A percentile compares a stretch with the other conserved stretches of the same genome.
Evolutionary conservation across 2,888 invertebrate genomes (phyloP).

Genomic region (Ochlodes sylvanus): DNA sequence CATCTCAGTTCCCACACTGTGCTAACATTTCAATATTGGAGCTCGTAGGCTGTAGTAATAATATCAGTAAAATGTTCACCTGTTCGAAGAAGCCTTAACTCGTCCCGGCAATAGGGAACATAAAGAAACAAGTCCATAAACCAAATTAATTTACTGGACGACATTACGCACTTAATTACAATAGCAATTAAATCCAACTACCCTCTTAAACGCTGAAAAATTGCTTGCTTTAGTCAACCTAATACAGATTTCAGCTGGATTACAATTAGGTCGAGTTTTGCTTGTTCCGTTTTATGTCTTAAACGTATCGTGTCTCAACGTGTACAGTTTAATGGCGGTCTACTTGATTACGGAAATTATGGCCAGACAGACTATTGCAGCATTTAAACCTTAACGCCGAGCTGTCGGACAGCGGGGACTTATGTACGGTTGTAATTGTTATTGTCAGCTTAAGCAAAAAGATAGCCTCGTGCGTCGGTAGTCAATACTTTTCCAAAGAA

Average conservation of each 20-base stretch:
- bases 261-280: neutral
- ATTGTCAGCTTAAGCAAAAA: no score
- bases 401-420: no score
- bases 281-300: constrained; percentile 12
- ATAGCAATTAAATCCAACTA: constrained; percentile 24
- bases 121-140: constrained; percentile 28
- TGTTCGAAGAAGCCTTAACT: neutral
- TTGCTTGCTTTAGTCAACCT: neutral
- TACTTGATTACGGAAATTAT: constrained; percentile 22
- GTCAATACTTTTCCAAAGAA: no score
- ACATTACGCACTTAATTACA: constrained; percentile 25
- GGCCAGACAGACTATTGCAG: neutral
- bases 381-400: neutral
- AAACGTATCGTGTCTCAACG: constrained; percentile 6
- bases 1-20: no score
- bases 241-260: constrained; percentile 5
- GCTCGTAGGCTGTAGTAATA: neutral
- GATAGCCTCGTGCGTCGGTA: no score
- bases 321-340: constrained; percentile 26
- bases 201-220: constrained; percentile 28
- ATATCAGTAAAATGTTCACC: neutral
- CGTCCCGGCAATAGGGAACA: constrained; percentile 14
- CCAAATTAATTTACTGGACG: constrained; percentile 20
- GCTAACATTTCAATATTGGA: no score
- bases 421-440: no score